phyloP scores from a whole-genome alignment of 2,888 invertebrate genomes.

The Miltochrista miniata region DNA sequence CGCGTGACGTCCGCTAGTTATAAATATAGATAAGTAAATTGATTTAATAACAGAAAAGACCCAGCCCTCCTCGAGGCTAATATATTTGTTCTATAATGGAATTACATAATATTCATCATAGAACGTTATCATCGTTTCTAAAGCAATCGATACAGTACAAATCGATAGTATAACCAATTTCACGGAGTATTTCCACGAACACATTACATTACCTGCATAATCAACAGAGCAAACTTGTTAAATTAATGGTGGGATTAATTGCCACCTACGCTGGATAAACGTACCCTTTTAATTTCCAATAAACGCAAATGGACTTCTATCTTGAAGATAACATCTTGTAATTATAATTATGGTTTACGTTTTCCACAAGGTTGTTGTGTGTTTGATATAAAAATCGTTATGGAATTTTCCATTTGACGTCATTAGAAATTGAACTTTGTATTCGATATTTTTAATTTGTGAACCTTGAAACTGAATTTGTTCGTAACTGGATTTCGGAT shows the following conservation, averaged over 20 bases:
- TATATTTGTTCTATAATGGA: too few relatives aligned
- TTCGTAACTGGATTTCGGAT: slow-evolving; percentile 13
- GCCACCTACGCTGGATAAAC: slow-evolving; percentile 23
- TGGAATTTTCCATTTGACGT: slow-evolving; percentile 28
- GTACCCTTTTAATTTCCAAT: slow-evolving; percentile 35
- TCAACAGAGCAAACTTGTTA: slow-evolving; percentile 31
- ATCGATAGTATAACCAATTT: slow-evolving; percentile 15
- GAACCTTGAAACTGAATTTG: slow-evolving; percentile 6
- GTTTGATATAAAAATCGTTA: slow-evolving; percentile 22
- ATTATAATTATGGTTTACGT: slow-evolving; percentile 43
- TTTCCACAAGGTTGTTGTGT: slow-evolving; percentile 30
- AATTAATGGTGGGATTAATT: slow-evolving; percentile 31
- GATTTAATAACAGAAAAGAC: too few relatives aligned
- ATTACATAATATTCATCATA: too few relatives aligned
- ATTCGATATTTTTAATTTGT: slow-evolving; percentile 28
- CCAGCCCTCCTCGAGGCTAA: too few relatives aligned
- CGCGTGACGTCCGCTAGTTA: too few relatives aligned
- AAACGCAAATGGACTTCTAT: slow-evolving; percentile 37
- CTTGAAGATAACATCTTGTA: slow-evolving; percentile 43
- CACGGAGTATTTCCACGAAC: slow-evolving; percentile 14
- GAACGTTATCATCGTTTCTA: too few relatives aligned
- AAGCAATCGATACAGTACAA: not conserved
- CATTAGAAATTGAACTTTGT: slow-evolving; percentile 10
- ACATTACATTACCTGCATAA: slow-evolving; percentile 11
- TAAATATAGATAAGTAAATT: too few relatives aligned